Percentiles rank a stretch among this genome's conserved stretches.
These are phyloP conservation scores for Leptura quadrifasciata DNA, from an alignment of 2,888 invertebrate species.

Conservation along the genomic window DNA sequence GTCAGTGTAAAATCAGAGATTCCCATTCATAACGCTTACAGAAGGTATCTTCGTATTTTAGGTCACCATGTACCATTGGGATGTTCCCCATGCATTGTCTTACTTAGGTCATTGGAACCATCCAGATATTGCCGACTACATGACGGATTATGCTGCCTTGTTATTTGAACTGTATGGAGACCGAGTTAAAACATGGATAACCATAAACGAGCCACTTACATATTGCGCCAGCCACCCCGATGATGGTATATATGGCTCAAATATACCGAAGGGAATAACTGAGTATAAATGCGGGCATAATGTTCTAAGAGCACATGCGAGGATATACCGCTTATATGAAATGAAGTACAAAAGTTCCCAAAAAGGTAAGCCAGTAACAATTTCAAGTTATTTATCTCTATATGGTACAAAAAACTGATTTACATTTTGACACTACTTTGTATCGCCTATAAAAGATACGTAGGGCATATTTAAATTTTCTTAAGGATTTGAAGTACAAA, in stretches of 20 bases:
- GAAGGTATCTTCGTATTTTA: slow-evolving; percentile 55
- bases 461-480: too few species aligned
- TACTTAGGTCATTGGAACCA: slow-evolving; percentile 81
- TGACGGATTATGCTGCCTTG: slow-evolving; percentile 2
- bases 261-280: background rate
- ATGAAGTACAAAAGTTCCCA: background rate
- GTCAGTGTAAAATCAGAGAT: too few species aligned
- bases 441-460: too few species aligned
- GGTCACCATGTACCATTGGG: slow-evolving; percentile 78
- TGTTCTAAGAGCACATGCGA: slow-evolving; percentile 10
- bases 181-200: slow-evolving; percentile 23
- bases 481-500: too few species aligned
- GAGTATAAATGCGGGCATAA: slow-evolving; percentile 13
- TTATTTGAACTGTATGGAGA: slow-evolving; percentile 16
- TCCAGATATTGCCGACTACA: slow-evolving; percentile 31
- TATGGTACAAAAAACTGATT: too few species aligned
- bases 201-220: slow-evolving; percentile 2
- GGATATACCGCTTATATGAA: slow-evolving; percentile 18
- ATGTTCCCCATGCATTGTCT: slow-evolving; percentile 57
- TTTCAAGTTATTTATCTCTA: too few species aligned
- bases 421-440: too few species aligned
- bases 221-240: background rate
- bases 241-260: background rate
- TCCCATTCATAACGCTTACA: too few species aligned
- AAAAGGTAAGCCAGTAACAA: too few species aligned